Evolutionary conservation across 2,888 invertebrate genomes (phyloP), one percentile per base, ranked within the genome.

Genomic region (Tetranychus piercei): DNA sequence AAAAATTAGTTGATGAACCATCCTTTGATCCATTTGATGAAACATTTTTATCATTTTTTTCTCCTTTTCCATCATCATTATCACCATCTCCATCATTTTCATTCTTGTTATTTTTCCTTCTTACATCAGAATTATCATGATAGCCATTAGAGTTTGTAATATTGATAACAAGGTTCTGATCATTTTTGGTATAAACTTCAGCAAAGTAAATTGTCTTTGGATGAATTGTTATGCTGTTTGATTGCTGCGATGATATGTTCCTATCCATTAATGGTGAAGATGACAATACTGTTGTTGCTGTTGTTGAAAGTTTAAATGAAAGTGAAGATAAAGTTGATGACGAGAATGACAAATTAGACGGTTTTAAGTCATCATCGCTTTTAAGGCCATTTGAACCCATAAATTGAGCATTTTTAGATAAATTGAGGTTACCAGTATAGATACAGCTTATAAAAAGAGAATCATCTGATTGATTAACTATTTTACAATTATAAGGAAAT

Each of bases 401-500:
- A 69, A 23, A 22, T 23, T 73, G 22, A 72, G 55, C 55, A 55
- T 55, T 55, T 6, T 55, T 55, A 15, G 66, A 65, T 65, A n/a
- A 65, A 20, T n/a, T n/a, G 18, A 45, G 15, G 9, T 55, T 7
- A 55, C 55, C 55, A 15, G 15, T 55, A 7, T 15, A 55, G 55
- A 55, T 55, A 65, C 76, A 76, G 9, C 34, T 44, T 43, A 76
- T 74, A 8, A 71, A 69, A 18, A 76, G 44, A 34, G 74, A 20
- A 44, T 67, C 73, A 64, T 76, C 75, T 8, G 67, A 67, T 75
- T 75, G 76, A 45, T 76, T 76, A 55, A 45, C 34, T 23, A 76
- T 45, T 72, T 75, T 75, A 75, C 76, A 76, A 11, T 43, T 66
- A 44, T 75, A 76, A 64, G 76, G 75, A 75, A 76, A 76, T 6